Conservation (phyloP, 2,797 vertebrate genomes). For the Mus spretus region DNA sequence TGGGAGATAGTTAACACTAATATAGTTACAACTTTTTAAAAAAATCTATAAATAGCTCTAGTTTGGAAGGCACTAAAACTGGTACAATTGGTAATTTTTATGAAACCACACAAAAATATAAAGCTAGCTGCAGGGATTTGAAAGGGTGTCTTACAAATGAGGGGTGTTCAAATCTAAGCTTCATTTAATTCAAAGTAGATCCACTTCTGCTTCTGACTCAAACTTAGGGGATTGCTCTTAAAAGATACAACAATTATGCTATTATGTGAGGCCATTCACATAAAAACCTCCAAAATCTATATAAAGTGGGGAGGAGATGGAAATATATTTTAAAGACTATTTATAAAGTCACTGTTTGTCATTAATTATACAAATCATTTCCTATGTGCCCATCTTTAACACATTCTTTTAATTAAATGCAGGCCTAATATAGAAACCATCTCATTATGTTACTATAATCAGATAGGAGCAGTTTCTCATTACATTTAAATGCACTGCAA, state of each 20-base stretch:
- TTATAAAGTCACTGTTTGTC: conserved; percentile 67
- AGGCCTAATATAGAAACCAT: conserved; percentile 70
- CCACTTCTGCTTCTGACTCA: conserved; percentile 1
- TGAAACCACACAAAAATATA: neutral
- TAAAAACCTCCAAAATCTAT: conserved; percentile 52
- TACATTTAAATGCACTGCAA: conserved; percentile 77
- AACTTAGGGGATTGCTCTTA: neutral
- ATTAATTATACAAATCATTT: conserved; percentile 73
- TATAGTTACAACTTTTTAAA: neutral
- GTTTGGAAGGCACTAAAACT: neutral
- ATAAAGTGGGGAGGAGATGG: neutral
- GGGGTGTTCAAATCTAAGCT: neutral
- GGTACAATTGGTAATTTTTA: neutral
- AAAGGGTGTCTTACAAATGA: neutral
- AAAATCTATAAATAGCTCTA: neutral
- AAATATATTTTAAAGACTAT: conserved; percentile 58
- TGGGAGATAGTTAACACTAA: neutral
- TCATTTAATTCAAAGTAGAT: conserved; percentile 7
- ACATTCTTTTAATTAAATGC: conserved; percentile 76
- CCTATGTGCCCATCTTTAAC: conserved; percentile 54
- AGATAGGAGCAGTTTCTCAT: conserved; percentile 75
- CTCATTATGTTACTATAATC: conserved; percentile 79
- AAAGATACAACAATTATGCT: neutral
- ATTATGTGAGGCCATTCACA: neutral
- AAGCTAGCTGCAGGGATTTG: neutral